Conservation (phyloP, 2,113 vertebrate species). For the Conger conger region DNA sequence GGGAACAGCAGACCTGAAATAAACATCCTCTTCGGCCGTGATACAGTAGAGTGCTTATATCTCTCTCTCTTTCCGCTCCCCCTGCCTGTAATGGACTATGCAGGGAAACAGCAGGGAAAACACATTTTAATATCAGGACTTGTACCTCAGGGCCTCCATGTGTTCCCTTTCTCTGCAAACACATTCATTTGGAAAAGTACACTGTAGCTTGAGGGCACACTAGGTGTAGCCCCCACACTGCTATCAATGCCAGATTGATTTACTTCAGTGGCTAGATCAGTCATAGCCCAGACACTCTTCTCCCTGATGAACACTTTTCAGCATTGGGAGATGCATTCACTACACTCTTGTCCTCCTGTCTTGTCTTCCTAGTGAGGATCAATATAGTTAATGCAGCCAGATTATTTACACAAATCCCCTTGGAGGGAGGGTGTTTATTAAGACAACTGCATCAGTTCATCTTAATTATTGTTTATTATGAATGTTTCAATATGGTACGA, state of each 20-base stretch:
- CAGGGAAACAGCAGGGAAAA: neutral
- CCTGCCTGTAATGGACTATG: neutral
- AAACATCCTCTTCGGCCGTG: neutral
- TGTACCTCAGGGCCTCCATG: constrained; percentile 3
- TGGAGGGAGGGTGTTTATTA: neutral
- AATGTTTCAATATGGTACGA: neutral
- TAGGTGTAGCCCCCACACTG: neutral
- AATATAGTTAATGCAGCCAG: neutral
- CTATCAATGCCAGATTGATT: constrained; percentile 1
- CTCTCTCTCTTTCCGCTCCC: neutral
- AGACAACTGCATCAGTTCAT: neutral
- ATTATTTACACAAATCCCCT: neutral
- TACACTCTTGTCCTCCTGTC: neutral
- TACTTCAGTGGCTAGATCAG: neutral
- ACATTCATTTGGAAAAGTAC: constrained; percentile 13
- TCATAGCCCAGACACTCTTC: neutral
- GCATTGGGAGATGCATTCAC: neutral
- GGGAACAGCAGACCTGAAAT: neutral
- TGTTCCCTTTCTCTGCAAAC: neutral
- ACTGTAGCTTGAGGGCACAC: neutral
- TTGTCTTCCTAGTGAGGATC: neutral
- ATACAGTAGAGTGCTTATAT: neutral
- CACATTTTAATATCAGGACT: neutral
- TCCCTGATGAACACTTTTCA: neutral
- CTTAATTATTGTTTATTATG: neutral